These are phyloP conservation scores for Anarrhichthys ocellatus DNA, from an alignment of 2,113 vertebrate species.

Conservation along the genomic window DNA sequence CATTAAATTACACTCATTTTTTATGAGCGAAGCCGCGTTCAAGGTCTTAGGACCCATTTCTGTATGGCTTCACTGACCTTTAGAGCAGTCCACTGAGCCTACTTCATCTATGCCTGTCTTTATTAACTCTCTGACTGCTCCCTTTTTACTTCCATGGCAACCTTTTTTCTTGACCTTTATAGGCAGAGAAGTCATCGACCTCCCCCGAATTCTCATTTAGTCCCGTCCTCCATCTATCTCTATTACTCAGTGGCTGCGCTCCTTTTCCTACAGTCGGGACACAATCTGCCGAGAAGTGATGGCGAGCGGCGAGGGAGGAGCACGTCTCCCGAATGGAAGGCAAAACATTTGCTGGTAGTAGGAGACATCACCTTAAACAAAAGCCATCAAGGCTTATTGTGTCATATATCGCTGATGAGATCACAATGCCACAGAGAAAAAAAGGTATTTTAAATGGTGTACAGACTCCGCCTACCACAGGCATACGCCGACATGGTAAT, in stretches of 20 bases:
- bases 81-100: constrained; percentile 19
- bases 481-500: neutral
- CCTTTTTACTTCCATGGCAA: constrained; percentile 40
- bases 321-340: neutral
- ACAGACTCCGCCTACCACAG: neutral
- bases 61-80: constrained; percentile 41
- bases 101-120: constrained; percentile 41
- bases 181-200: constrained; percentile 42
- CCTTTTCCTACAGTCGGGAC: neutral
- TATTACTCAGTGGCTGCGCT: constrained; percentile 25
- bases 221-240: constrained; percentile 42
- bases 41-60: constrained; percentile 10
- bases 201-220: constrained; percentile 35
- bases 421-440: neutral
- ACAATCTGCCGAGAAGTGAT: neutral
- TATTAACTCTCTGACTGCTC: constrained; percentile 40
- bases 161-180: constrained; percentile 60
- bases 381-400: neutral
- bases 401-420: neutral
- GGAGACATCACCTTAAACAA: neutral
- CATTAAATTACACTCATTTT: neutral
- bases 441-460: neutral
- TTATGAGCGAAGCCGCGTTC: neutral
- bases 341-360: neutral
- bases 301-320: neutral